A percentile compares a stretch with the other conserved stretches of the same genome.
Evolutionary conservation across 2,888 invertebrate species (phyloP).

Genomic region (Carcina quercana): DNA sequence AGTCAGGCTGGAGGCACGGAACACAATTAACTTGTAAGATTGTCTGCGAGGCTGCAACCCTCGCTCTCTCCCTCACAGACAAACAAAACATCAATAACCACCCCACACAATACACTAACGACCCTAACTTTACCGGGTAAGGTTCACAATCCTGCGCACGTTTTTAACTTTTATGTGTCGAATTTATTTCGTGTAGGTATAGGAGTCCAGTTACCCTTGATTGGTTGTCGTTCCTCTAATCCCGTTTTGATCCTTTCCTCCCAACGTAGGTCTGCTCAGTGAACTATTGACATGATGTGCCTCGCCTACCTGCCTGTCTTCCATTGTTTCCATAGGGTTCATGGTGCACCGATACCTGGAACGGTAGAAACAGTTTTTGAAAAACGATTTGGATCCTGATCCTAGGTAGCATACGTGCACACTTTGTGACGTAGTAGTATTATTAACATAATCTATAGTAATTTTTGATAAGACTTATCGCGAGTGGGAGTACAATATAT

Average conservation of each 20-base stretch:
- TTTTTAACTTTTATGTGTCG: constrained; percentile 66
- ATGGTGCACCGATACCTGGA: too few species aligned
- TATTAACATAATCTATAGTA: too few species aligned
- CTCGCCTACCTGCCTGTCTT: constrained; percentile 54
- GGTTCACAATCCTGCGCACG: constrained; percentile 24
- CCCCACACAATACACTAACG: constrained; percentile 20
- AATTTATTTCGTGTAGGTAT: constrained; percentile 74
- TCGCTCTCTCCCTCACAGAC: constrained; percentile 66
- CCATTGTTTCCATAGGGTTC: too few species aligned
- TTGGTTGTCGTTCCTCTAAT: constrained; percentile 82
- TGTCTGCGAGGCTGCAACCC: constrained; percentile 72
- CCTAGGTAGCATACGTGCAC: too few species aligned
- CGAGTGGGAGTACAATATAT: too few species aligned
- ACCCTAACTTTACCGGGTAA: constrained; percentile 26
- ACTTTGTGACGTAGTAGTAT: too few species aligned
- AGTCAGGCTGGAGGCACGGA: constrained; percentile 67
- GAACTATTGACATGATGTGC: constrained; percentile 70
- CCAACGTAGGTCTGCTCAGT: constrained; percentile 70
- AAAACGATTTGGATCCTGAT: too few species aligned
- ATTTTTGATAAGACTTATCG: too few species aligned
- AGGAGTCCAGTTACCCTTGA: constrained; percentile 78
- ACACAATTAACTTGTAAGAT: constrained; percentile 75
- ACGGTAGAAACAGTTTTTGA: too few species aligned
- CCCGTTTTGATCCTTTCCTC: constrained; percentile 80
- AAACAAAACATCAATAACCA: constrained; percentile 75